Evolutionary conservation across 2,888 invertebrate genomes (phyloP).

Genomic region (Leptarthrus brevirostris): DNA sequence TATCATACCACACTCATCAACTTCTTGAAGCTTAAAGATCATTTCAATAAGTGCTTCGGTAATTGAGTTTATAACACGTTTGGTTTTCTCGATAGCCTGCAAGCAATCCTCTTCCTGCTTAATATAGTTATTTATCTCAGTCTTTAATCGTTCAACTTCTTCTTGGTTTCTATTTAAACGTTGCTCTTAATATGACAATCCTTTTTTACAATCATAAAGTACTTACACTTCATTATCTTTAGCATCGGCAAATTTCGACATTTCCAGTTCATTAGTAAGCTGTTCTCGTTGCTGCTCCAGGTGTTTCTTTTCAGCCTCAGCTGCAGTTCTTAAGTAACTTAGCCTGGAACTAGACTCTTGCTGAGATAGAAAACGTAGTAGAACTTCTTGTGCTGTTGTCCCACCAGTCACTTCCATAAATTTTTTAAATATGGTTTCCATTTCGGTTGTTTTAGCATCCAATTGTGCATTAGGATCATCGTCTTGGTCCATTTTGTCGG

Average conservation of each 20-base stretch:
- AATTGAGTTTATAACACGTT: conserved; percentile 62
- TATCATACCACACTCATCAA: conserved; percentile 62
- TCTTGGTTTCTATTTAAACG: conserved; percentile 74
- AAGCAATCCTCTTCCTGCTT: conserved; percentile 65
- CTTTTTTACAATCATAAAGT: conserved; percentile 18
- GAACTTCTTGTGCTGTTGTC: conserved; percentile 79
- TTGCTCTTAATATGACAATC: conserved; percentile 2
- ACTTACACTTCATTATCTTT: conserved; percentile 84
- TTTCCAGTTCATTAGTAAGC: conserved; percentile 77
- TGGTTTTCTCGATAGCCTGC: conserved; percentile 62
- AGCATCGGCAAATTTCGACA: conserved; percentile 82
- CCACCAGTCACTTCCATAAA: conserved; percentile 83
- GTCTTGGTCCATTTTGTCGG: conserved; percentile 64
- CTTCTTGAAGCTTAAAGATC: conserved; percentile 66
- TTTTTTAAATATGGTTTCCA: conserved; percentile 78
- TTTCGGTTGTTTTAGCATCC: conserved; percentile 63
- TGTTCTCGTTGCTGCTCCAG: conserved; percentile 76
- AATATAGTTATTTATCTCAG: conserved; percentile 70
- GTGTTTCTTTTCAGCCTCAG: conserved; percentile 79
- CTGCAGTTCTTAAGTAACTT: conserved; percentile 75
- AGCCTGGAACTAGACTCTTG: conserved; percentile 79
- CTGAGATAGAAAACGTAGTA: conserved; percentile 79
- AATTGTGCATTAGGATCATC: conserved; percentile 63
- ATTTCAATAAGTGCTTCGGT: conserved; percentile 65
- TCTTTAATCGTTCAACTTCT: conserved; percentile 74